phyloP scores from a whole-genome alignment of 2,888 invertebrate species.

The Myopa tessellatipennis region DNA sequence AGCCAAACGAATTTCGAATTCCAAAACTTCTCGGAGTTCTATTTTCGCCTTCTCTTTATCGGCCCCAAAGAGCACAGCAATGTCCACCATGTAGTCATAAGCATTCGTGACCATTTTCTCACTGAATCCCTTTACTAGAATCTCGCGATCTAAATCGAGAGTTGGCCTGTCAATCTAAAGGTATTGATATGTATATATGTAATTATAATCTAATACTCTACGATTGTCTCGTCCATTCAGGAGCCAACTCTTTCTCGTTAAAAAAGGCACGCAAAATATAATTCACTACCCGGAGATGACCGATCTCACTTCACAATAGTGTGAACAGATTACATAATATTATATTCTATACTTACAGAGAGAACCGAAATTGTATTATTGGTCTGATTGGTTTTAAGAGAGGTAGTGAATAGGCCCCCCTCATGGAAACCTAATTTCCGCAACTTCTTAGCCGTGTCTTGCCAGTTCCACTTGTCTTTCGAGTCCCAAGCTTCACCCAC shows the following conservation, averaged over 20 bases:
- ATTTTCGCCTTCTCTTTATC: conserved; percentile 74
- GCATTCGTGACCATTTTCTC: conserved; percentile 88
- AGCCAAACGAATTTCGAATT: conserved; percentile 90
- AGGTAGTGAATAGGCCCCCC: conserved; percentile 91
- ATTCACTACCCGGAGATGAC: no score
- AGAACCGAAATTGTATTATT: conserved; percentile 87
- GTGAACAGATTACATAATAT: neutral
- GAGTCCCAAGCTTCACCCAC: conserved; percentile 79
- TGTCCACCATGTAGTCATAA: conserved; percentile 87
- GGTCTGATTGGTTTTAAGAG: conserved; percentile 88
- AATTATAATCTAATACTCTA: neutral
- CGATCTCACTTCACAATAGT: neutral
- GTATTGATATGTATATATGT: neutral
- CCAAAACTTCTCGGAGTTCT: conserved; percentile 82
- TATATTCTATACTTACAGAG: conserved; percentile 74
- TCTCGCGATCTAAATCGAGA: conserved; percentile 86
- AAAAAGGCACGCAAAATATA: no score
- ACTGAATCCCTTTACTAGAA: conserved; percentile 79
- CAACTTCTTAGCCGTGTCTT: conserved; percentile 84
- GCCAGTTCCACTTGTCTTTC: conserved; percentile 79
- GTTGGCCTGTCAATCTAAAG: conserved; percentile 86
- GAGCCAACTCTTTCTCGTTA: neutral
- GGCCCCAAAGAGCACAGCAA: conserved; percentile 88
- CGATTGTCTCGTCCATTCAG: no score
- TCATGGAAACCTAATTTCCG: conserved; percentile 84